Conservation (phyloP, 2,113 vertebrate genomes). For the Hyla sarda region DNA sequence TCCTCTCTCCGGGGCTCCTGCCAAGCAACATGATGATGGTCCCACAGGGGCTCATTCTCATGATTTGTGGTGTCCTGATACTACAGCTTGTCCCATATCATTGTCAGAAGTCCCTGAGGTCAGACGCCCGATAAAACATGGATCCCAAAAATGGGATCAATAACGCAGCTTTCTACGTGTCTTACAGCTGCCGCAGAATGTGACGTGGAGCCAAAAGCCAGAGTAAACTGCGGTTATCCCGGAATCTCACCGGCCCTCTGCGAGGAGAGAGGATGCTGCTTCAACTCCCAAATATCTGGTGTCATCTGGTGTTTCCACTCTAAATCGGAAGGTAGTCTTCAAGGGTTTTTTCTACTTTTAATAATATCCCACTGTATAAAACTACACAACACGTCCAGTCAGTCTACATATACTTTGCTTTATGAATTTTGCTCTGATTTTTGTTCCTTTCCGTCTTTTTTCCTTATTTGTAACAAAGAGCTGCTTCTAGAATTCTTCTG, state of each 20-base stretch:
- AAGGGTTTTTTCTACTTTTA: not conserved
- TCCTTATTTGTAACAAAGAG: no score
- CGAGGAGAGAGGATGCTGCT: slow-evolving; percentile 5
- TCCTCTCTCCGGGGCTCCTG: no score
- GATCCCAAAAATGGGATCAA: no score
- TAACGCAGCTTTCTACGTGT: no score
- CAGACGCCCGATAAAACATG: no score
- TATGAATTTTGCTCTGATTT: not conserved
- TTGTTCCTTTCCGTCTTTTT: no score
- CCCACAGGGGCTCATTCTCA: no score
- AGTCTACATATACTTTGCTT: not conserved
- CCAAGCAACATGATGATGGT: no score
- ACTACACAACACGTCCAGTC: not conserved
- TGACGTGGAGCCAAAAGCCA: not conserved
- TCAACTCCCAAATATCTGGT: slow-evolving; percentile 50
- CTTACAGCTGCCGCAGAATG: not conserved
- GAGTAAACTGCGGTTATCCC: not conserved
- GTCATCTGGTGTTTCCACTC: slow-evolving; percentile 66
- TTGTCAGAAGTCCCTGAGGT: no score
- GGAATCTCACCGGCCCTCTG: not conserved
- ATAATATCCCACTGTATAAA: not conserved
- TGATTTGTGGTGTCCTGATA: no score
- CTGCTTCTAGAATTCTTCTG: not conserved
- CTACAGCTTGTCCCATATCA: no score
- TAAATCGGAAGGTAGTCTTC: slow-evolving; percentile 10